Evolutionary conservation across 2,113 vertebrate species (phyloP).

Genomic region (Malaclemys terrapin): DNA sequence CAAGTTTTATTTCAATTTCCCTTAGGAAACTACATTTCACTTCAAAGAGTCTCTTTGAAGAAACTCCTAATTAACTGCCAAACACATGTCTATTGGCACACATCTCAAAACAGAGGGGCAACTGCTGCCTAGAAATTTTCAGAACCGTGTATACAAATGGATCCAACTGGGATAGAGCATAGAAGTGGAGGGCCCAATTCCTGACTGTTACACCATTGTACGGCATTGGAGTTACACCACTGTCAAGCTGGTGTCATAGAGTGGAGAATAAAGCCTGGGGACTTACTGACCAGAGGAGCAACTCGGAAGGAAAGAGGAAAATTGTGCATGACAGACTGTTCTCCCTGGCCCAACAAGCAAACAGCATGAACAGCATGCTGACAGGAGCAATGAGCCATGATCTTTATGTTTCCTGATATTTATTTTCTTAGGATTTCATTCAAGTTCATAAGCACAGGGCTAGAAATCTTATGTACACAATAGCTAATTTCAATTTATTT

Average conservation of each 20-base stretch:
- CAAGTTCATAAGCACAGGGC: background rate
- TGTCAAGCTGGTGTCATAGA: conserved; percentile 1
- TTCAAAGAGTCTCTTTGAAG: background rate
- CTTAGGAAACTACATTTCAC: background rate
- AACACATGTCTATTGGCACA: background rate
- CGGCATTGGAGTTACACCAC: background rate
- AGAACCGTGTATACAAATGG: background rate
- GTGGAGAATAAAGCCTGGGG: conserved; percentile 21
- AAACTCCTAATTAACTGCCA: background rate
- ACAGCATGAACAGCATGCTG: conserved; percentile 6
- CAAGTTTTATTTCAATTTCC: background rate
- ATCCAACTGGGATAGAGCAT: fast-evolving
- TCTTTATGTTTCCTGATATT: background rate
- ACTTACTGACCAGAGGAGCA: conserved; percentile 10
- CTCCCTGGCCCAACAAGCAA: conserved; percentile 3
- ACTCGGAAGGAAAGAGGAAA: conserved; percentile 38
- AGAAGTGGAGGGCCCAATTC: background rate
- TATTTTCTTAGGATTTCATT: conserved; percentile 27
- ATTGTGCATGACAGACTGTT: conserved; percentile 29
- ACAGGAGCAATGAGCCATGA: conserved; percentile 36
- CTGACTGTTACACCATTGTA: background rate
- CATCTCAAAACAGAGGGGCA: background rate
- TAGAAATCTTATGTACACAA: background rate
- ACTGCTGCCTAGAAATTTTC: background rate
- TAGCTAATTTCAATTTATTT: background rate